Evolutionary conservation across 1,140 invertebrate genomes (phyloP), one percentile per base, ranked within the genome.

Genomic region (Tetranychus urticae): DNA sequence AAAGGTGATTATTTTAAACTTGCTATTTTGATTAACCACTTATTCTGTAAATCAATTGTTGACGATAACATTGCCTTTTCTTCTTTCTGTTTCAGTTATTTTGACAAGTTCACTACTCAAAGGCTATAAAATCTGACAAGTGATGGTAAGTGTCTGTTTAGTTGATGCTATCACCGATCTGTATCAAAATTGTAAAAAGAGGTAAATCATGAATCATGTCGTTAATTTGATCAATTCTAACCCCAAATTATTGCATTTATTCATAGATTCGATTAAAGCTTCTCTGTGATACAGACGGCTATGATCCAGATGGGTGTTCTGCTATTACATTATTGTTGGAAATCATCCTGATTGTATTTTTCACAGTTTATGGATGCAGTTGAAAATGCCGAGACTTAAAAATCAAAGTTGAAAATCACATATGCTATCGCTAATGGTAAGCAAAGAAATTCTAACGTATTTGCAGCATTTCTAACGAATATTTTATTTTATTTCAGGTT

Each of bases 221-320:
- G 7, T 2, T n/a, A 6, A 31, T 52, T 23, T 23, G 23, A 23
- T 23, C 23, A 23, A 23, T 23, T 23, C 23, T 23, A 23, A 23
- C 23, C 23, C 0, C 23, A 23, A 23, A 23, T 23, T 23, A 23
- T 23, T 50, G 14, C 61, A 33, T 61, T 47, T 45, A 23, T 23
- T 0, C 23, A 35, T 50, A 58, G 39, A 14, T 62, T 6, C 63
- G 36, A 14, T 14, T 63, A 31, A 64, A 54, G 34, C 34, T 61
- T 39, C 10, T 36, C 8, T 64, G 63, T 59, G 58, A 64, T 56
- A 36, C 45, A 13, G 59, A 58, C 34, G 54, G 55, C 7, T 58
- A 50, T 35, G 60, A 64, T 56, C 12, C 56, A n/a, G 37, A 48
- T 45, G 63, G 63, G 14, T 65, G 64, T 52, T 42, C 59, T 13